Conservation (phyloP, 2,797 vertebrate species). For the Cirrhinus mrigala region DNA sequence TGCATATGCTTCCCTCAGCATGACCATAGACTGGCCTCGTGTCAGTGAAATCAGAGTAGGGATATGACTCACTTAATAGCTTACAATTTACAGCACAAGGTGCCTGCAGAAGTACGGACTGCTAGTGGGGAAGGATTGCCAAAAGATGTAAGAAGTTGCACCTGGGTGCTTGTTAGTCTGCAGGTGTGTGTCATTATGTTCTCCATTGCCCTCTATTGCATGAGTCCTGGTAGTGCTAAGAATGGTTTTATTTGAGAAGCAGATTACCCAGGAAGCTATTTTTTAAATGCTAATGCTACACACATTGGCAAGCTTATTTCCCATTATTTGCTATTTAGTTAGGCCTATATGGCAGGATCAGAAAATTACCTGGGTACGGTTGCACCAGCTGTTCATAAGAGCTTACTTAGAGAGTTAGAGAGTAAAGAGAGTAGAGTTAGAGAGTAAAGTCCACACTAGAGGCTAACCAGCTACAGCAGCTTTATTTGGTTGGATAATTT, state of each 20-base stretch:
- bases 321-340: neutral
- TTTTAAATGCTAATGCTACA: neutral
- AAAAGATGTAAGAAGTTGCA: constrained; percentile 19
- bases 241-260: constrained; percentile 2
- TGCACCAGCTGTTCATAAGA: neutral
- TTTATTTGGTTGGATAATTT: neutral
- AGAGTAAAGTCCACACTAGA: neutral
- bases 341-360: neutral
- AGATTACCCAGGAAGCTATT: neutral
- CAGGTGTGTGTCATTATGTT: constrained; percentile 5
- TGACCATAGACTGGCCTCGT: constrained; percentile 34
- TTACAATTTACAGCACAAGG: constrained; percentile 6
- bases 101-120: constrained; percentile 1
- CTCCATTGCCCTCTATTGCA: neutral
- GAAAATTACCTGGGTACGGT: neutral
- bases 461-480: neutral
- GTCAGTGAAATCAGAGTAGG: constrained; percentile 15
- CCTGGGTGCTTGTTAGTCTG: constrained; percentile 24
- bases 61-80: constrained; percentile 36
- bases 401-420: neutral
- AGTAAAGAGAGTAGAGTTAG: neutral
- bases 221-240: neutral
- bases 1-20: constrained; percentile 10
- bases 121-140: neutral
- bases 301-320: neutral